Percentiles rank a stretch among this genome's conserved stretches.
Evolutionary conservation across 2,888 invertebrate genomes (phyloP).

Genomic region (Acanthosepion pharaonis): DNA sequence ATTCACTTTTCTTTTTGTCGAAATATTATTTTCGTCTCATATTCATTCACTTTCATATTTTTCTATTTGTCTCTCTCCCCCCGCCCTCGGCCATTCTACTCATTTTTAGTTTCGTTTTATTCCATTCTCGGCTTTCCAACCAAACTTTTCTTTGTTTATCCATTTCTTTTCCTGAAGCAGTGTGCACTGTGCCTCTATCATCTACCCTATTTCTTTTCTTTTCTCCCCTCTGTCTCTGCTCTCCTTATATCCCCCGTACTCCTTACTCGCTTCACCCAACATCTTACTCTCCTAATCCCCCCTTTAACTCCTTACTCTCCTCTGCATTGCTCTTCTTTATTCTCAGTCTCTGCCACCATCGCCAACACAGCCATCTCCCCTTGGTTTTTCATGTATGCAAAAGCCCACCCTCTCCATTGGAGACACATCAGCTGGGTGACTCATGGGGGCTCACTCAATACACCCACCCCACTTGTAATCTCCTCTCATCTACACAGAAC

Average conservation of each 20-base stretch:
- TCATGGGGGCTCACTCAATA: slow-evolving; percentile 33
- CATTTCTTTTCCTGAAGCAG: background rate
- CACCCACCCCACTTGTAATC: background rate
- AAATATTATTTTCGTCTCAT: background rate
- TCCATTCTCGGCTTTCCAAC: background rate
- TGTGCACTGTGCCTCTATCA: background rate
- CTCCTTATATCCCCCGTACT: background rate
- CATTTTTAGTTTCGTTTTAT: background rate
- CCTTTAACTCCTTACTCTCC: background rate
- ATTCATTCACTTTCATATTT: background rate
- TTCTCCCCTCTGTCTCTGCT: background rate
- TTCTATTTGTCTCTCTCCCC: background rate
- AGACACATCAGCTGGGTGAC: slow-evolving; percentile 23
- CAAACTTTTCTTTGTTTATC: background rate
- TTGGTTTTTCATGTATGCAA: background rate
- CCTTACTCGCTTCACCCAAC: background rate
- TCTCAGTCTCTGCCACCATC: background rate
- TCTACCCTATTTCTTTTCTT: background rate
- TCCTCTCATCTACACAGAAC: background rate
- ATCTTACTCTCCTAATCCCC: background rate
- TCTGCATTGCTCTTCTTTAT: background rate
- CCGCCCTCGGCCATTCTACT: background rate
- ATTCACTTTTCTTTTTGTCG: background rate
- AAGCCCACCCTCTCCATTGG: slow-evolving; percentile 33
- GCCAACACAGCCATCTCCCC: background rate